Conservation (phyloP, 2,797 vertebrate species). For the Epinephelus coioides region DNA sequence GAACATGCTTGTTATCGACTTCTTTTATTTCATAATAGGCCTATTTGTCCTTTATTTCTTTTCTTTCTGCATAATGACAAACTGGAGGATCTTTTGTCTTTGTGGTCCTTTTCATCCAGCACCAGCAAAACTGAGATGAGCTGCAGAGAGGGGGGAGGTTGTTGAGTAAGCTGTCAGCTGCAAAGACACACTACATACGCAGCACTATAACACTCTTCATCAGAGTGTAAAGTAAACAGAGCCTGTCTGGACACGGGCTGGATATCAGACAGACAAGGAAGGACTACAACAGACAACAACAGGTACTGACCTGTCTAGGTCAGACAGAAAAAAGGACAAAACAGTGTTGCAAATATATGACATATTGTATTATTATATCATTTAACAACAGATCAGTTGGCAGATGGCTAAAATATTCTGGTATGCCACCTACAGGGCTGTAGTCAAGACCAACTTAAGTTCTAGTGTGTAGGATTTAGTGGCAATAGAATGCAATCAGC, state of each 20-base stretch:
- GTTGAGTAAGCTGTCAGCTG: conserved; percentile 42
- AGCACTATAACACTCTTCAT: conserved; percentile 34
- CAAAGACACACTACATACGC: conserved; percentile 26
- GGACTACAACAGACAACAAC: conserved; percentile 30
- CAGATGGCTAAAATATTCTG: background rate
- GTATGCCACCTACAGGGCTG: background rate
- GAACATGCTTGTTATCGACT: background rate
- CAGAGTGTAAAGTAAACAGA: conserved; percentile 61
- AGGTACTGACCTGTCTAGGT: conserved; percentile 30
- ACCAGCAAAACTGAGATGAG: background rate
- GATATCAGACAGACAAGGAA: conserved; percentile 45
- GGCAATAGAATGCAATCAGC: too few species aligned
- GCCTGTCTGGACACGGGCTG: conserved; percentile 59
- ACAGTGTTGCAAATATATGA: background rate
- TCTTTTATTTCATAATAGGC: background rate
- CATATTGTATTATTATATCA: background rate
- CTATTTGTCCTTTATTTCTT: background rate
- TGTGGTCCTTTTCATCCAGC: conserved; percentile 11
- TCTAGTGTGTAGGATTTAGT: too few species aligned
- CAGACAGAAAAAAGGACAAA: background rate
- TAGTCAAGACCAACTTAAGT: too few species aligned
- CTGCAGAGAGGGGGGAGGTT: background rate
- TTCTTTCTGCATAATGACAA: background rate
- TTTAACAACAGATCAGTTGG: background rate
- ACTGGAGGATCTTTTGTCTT: conserved; percentile 5